These are phyloP conservation scores for Labeo calbasu DNA, from an alignment of 2,797 vertebrate species.

Conservation along the genomic window DNA sequence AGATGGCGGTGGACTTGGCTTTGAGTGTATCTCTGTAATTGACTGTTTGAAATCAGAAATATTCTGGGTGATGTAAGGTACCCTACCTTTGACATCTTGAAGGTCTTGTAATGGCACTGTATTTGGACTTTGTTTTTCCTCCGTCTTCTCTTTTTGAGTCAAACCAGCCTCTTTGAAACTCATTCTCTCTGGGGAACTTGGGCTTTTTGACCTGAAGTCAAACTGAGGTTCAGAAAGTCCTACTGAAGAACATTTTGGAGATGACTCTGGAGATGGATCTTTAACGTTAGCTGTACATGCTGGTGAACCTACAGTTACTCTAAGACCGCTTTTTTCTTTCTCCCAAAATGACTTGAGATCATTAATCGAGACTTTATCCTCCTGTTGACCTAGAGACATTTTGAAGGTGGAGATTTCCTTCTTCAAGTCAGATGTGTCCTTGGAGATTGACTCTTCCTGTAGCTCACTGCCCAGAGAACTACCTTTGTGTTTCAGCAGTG, in stretches of 20 bases:
- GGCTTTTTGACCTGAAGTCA: conserved; percentile 14
- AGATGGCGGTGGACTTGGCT: conserved; percentile 44
- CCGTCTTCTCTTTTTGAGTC: conserved; percentile 18
- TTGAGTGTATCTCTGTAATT: conserved; percentile 19
- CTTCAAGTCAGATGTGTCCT: conserved; percentile 13
- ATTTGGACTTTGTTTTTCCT: conserved; percentile 25
- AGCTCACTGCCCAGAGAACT: background rate
- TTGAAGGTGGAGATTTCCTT: conserved; percentile 41
- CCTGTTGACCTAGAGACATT: conserved; percentile 55
- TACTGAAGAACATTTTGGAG: conserved; percentile 9
- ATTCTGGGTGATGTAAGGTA: conserved; percentile 5
- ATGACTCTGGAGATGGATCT: conserved; percentile 9
- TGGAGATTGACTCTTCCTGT: conserved; percentile 30
- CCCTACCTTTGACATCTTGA: conserved; percentile 35
- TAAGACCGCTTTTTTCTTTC: conserved; percentile 60
- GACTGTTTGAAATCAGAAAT: conserved; percentile 28
- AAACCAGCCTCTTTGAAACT: conserved; percentile 22
- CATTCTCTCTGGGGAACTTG: conserved; percentile 6
- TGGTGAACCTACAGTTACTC: conserved; percentile 39
- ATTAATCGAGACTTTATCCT: conserved; percentile 57
- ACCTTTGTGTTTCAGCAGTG: conserved; percentile 6
- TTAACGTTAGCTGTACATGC: conserved; percentile 35
- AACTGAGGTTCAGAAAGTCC: conserved; percentile 1
- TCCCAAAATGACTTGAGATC: conserved; percentile 68
- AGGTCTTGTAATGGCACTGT: conserved; percentile 7